phyloP scores from a whole-genome alignment of 1,140 invertebrate species.

The Ectropis grisescens region DNA sequence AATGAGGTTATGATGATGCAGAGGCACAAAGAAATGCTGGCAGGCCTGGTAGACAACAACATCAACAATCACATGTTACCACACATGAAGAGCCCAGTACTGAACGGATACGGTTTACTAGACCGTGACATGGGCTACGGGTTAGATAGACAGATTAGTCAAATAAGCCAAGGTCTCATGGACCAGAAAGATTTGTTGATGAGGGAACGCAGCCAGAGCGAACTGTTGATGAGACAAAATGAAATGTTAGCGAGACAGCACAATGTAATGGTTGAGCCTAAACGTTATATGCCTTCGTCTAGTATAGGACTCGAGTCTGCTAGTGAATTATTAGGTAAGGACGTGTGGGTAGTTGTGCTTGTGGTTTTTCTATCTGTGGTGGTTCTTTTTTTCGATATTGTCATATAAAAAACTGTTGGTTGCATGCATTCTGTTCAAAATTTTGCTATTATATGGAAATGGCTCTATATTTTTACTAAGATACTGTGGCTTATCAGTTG shows the following conservation, averaged over 20 bases:
- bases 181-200: slow-evolving; percentile 50
- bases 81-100: slow-evolving; percentile 38
- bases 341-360: no score
- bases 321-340: slow-evolving; percentile 64
- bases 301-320: slow-evolving; percentile 54
- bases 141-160: slow-evolving; percentile 56
- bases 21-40: slow-evolving; percentile 57
- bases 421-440: no score
- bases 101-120: slow-evolving; percentile 48
- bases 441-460: no score
- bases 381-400: no score
- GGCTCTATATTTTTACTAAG: no score
- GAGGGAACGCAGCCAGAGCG: slow-evolving; percentile 39
- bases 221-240: slow-evolving; percentile 48
- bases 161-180: slow-evolving; percentile 43
- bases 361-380: not conserved
- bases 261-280: slow-evolving; percentile 37
- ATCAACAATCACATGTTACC: slow-evolving; percentile 39
- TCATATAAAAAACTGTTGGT: no score
- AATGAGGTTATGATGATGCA: slow-evolving; percentile 53
- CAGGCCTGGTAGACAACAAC: slow-evolving; percentile 43
- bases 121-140: slow-evolving; percentile 35
- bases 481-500: no score
- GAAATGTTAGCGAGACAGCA: slow-evolving; percentile 47
- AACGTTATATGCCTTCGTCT: slow-evolving; percentile 46